Conservation (phyloP, 1,140 invertebrate genomes). For the Liolophura sinensis region DNA sequence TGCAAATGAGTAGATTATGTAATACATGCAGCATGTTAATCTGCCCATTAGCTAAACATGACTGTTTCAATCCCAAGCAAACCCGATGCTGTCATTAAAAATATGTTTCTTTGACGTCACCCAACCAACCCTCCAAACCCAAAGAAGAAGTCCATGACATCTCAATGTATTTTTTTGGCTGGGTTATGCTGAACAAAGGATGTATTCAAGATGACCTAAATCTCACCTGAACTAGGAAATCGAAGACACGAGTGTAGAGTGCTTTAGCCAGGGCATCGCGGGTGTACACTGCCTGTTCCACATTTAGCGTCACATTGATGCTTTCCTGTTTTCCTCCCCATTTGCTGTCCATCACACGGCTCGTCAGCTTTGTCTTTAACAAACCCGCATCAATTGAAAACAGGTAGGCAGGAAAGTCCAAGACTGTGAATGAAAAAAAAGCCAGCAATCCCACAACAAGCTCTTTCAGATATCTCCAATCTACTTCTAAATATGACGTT, state of each 20-base stretch:
- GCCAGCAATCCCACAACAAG: too few species aligned
- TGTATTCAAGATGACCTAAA: too few species aligned
- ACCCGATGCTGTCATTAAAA: too few species aligned
- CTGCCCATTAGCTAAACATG: not conserved
- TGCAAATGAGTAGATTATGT: slow-evolving; percentile 4
- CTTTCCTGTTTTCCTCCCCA: slow-evolving; percentile 73
- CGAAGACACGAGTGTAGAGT: slow-evolving; percentile 72
- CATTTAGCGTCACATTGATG: slow-evolving; percentile 63
- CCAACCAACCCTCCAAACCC: too few species aligned
- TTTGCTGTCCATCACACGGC: slow-evolving; percentile 73
- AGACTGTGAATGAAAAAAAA: slow-evolving; percentile 59
- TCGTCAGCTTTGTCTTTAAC: slow-evolving; percentile 69
- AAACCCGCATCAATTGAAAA: slow-evolving; percentile 67
- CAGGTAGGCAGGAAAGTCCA: slow-evolving; percentile 70
- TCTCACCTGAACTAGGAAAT: slow-evolving; percentile 70
- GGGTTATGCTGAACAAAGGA: too few species aligned
- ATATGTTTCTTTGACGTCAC: too few species aligned
- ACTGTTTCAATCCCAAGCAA: not conserved
- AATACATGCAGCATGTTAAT: not conserved
- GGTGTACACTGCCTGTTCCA: slow-evolving; percentile 68
- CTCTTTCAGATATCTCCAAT: too few species aligned
- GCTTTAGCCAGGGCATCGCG: slow-evolving; percentile 74
- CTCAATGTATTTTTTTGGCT: too few species aligned
- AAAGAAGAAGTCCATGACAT: too few species aligned
- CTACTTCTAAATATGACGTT: too few species aligned